A percentile compares a stretch with the other conserved stretches of the same genome.
phyloP scores from a whole-genome alignment of 2,888 invertebrate species.

The Alitta virens region DNA sequence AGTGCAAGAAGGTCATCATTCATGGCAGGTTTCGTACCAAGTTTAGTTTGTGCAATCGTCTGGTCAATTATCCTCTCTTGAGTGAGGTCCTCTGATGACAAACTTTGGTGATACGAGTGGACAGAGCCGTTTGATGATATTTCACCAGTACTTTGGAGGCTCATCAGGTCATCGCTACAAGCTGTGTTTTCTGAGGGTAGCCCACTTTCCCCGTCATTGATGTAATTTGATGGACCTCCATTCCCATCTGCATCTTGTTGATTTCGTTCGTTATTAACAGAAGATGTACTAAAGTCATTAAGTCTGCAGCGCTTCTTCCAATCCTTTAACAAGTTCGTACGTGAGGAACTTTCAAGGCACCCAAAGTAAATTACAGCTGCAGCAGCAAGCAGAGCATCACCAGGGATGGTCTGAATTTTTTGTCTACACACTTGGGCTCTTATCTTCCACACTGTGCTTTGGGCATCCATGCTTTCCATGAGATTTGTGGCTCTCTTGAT shows the following conservation, averaged over 20 bases:
- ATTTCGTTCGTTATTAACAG: conserved; percentile 13
- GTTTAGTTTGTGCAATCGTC: too few species aligned
- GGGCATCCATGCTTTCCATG: conserved; percentile 52
- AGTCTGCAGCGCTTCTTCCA: conserved; percentile 44
- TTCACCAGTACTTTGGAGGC: too few species aligned
- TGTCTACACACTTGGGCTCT: conserved; percentile 43
- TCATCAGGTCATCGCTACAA: too few species aligned
- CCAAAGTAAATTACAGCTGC: conserved; percentile 52
- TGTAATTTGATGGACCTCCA: background rate
- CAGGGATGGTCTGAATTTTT: conserved; percentile 44
- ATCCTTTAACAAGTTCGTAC: conserved; percentile 44
- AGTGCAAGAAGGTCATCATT: too few species aligned
- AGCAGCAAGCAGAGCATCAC: conserved; percentile 50
- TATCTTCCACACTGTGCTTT: conserved; percentile 49
- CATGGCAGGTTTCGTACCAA: too few species aligned
- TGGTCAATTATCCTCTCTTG: too few species aligned
- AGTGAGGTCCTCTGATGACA: too few species aligned
- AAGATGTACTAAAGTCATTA: background rate
- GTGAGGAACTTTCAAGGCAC: conserved; percentile 45
- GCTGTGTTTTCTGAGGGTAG: too few species aligned
- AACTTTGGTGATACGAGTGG: too few species aligned
- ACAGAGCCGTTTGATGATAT: too few species aligned
- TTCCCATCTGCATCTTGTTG: background rate
- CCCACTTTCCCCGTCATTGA: too few species aligned
- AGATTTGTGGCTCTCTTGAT: conserved; percentile 46